Percentiles rank a stretch among this genome's conserved stretches.
Conservation (phyloP, 2,113 vertebrate species). For the Budorcas taxicolor region DNA sequence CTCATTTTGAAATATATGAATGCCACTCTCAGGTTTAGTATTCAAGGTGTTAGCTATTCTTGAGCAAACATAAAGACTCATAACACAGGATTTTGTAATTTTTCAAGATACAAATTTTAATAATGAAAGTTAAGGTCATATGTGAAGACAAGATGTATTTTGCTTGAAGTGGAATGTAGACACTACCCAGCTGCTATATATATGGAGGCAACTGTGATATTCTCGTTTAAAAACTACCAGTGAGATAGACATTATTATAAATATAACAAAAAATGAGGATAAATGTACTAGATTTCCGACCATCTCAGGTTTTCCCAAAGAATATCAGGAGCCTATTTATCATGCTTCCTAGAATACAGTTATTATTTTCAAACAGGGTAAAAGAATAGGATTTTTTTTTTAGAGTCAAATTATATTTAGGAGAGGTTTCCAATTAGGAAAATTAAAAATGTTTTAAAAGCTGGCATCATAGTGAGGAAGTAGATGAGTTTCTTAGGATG, state of each 20-base stretch:
- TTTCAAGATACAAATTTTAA: conserved; percentile 33
- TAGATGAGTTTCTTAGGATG: background rate
- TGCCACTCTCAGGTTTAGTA: background rate
- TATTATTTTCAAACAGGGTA: background rate
- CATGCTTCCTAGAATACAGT: background rate
- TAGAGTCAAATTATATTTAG: background rate
- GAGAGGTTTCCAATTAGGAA: background rate
- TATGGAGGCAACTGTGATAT: background rate
- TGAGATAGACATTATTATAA: background rate
- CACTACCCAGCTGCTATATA: background rate
- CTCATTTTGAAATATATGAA: conserved; percentile 9
- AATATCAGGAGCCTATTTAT: background rate
- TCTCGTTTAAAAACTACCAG: background rate
- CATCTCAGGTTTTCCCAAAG: background rate
- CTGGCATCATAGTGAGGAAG: background rate
- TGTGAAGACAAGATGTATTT: background rate
- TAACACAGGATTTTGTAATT: background rate
- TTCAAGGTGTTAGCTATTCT: background rate
- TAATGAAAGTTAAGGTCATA: conserved; percentile 7
- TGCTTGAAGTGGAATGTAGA: background rate
- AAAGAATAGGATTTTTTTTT: background rate
- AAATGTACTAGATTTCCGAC: background rate
- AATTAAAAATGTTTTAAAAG: background rate
- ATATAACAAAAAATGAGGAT: background rate
- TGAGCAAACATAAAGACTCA: conserved; percentile 11